Evolutionary conservation across 2,797 vertebrate genomes (phyloP).

Genomic region (Pseudochaenichthys georgianus): DNA sequence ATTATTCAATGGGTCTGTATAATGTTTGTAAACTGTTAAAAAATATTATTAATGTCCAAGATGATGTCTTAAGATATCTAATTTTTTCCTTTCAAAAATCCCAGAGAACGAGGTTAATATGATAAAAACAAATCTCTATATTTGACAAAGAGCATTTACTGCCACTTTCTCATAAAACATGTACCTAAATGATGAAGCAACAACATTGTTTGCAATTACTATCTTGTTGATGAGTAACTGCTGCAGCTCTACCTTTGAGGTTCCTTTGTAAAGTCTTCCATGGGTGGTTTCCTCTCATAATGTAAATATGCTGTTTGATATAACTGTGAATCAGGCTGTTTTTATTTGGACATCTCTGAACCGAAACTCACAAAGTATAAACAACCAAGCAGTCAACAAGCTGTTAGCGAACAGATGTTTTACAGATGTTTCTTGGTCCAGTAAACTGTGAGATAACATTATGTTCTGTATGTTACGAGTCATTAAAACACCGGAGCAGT

Average conservation of each 20-base stretch:
- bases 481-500: constrained; percentile 10
- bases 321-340: constrained; percentile 32
- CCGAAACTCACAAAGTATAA: constrained; percentile 29
- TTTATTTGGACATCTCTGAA: constrained; percentile 26
- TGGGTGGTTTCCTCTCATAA: not conserved
- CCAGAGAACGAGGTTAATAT: no score
- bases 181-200: no score
- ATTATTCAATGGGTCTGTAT: no score
- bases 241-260: not conserved
- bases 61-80: no score
- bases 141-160: no score
- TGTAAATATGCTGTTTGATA: constrained; percentile 11
- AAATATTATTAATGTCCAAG: no score
- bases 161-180: no score
- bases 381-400: constrained; percentile 16
- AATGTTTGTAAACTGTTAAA: no score
- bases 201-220: no score
- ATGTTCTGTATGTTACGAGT: not conserved
- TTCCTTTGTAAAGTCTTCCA: not conserved
- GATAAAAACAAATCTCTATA: no score
- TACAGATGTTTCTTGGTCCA: constrained; percentile 11
- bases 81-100: no score
- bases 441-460: constrained; percentile 10
- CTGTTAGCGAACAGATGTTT: constrained; percentile 15
- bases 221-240: no score